Evolutionary conservation across 2,113 vertebrate genomes (phyloP), one percentile per base, ranked within the genome.

Genomic region (Macroglossus sobrinus): DNA sequence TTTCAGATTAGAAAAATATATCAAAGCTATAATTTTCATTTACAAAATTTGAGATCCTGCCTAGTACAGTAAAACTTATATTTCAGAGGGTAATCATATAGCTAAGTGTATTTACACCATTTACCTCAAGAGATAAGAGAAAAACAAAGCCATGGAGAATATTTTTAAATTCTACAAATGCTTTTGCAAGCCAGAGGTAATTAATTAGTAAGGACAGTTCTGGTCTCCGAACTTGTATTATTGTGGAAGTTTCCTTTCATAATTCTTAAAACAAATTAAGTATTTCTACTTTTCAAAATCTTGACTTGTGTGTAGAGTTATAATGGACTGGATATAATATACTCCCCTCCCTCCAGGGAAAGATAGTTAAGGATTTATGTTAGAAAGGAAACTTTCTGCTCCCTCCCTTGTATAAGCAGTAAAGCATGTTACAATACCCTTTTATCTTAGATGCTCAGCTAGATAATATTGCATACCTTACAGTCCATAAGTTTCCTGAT

Each of bases 201-300:
- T 92, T 95, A 72, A 89, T 95, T 90, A 75, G 61, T 66, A 85
- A 63, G 18, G 26, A 84, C 64, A 13, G 22, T 57, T 45, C 19
- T 92, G 9, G 5, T 81, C 43, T 96, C 76, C 64, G 82, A 88
- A 38, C 75, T 68, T 4, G 7, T 69, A 40, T 82, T 43, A 26
- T 26, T 55, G 43, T 74, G 10, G 8, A 82, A 89, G 40, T 96
- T 89, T 75, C 22, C 45, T 90, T 86, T 95, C 91, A 95, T 92
- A 64, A 24, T 93, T 96, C 84, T 95, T 89, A 92, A 96, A 97
- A 97, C 45, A 84, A 84, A 80, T 96, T 75, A 89, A 86, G 18
- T 93, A 93, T 92, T 94, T 55, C 38, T 84, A 21, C 26, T 63
- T 84, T 38, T 76, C 45, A 68, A 47, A 95, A 30, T 97, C 90